These are phyloP conservation scores for Dromius quadrimaculatus DNA, from an alignment of 2,888 invertebrate species.

Conservation along the genomic window DNA sequence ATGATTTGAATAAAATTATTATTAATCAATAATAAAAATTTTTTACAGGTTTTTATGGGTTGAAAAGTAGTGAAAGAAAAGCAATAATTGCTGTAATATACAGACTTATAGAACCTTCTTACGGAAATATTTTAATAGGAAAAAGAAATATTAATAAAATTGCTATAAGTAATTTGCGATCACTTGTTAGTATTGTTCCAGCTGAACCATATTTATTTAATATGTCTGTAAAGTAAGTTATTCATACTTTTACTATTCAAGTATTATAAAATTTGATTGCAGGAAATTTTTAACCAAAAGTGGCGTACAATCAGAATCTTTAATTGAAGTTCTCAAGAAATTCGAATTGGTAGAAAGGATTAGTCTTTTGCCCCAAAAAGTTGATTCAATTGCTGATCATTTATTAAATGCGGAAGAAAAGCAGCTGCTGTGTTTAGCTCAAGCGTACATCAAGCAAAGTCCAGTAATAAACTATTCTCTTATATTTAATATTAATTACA, in stretches of 20 bases:
- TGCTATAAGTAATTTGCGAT: constrained; percentile 32
- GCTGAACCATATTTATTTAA: constrained; percentile 45
- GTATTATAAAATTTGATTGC: constrained; percentile 47
- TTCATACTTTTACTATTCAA: not conserved
- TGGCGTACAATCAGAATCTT: constrained; percentile 61
- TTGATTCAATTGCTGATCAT: constrained; percentile 67
- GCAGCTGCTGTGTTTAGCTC: constrained; percentile 74
- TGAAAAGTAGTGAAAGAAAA: constrained; percentile 70
- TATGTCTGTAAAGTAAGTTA: constrained; percentile 27
- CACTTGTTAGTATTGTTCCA: constrained; percentile 34
- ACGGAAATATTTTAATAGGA: constrained; percentile 22
- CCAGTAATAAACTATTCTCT: constrained; percentile 67
- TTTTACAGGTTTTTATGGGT: constrained; percentile 66
- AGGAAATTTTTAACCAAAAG: constrained; percentile 68
- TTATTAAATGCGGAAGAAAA: constrained; percentile 67
- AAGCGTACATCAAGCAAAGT: constrained; percentile 70
- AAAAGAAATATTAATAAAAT: constrained; percentile 9
- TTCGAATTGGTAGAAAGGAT: constrained; percentile 66
- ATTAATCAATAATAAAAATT: constrained; percentile 11
- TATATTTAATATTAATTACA: not conserved
- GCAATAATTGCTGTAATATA: constrained; percentile 72
- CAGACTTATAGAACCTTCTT: constrained; percentile 68
- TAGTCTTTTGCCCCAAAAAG: constrained; percentile 60
- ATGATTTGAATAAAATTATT: constrained; percentile 51
- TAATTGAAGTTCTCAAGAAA: constrained; percentile 67